A percentile compares a stretch with the other conserved stretches of the same genome.
Evolutionary conservation across 2,797 vertebrate genomes (phyloP).

Genomic region (Nyctibius grandis): DNA sequence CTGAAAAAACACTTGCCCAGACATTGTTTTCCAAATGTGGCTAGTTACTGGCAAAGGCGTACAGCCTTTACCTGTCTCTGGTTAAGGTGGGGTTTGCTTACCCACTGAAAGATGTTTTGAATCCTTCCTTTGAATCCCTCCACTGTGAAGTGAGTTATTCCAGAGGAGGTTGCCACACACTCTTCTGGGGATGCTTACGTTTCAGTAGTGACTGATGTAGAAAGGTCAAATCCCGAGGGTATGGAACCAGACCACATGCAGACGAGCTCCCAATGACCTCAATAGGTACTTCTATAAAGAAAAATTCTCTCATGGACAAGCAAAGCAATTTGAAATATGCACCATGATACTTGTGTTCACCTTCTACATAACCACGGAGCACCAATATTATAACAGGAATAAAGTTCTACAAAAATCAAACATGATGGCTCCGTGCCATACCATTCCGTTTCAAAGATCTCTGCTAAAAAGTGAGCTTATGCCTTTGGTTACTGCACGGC

Average conservation of each 20-base stretch:
- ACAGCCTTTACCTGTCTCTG: not conserved
- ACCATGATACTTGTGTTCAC: not conserved
- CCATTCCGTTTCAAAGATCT: not conserved
- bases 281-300: not conserved
- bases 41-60: not conserved
- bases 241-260: rapidly evolving
- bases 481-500: not conserved
- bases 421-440: not conserved
- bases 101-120: not conserved
- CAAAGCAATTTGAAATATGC: not conserved
- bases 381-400: not conserved
- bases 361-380: not conserved
- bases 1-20: not conserved
- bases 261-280: not conserved
- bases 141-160: not conserved
- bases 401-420: not conserved
- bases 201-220: not conserved
- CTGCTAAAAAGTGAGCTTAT: not conserved
- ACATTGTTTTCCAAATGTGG: not conserved
- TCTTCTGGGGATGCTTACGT: not conserved
- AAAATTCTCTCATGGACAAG: not conserved
- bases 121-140: not conserved
- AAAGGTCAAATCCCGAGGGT: not conserved
- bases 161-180: not conserved
- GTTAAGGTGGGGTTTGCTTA: not conserved